Evolutionary conservation across 2,113 vertebrate species (phyloP), one percentile per base, ranked within the genome.

Genomic region (Felis chaus): DNA sequence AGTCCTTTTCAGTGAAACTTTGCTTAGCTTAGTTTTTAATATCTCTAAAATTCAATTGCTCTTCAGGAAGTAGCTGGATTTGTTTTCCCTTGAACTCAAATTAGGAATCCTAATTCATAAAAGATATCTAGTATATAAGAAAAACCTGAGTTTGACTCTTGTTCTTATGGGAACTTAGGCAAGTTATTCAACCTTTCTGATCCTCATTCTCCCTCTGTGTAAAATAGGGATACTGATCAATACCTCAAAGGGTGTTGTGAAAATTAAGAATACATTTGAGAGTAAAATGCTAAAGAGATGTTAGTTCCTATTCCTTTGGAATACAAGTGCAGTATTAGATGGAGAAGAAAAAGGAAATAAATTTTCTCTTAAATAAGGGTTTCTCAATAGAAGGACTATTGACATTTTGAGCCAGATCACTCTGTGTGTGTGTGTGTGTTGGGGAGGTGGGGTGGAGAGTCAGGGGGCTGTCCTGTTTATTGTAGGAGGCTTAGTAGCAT

Each of bases 71-170:
- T 76, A 74, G 4, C 7, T 96, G 2, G 2, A 10, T 36, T 45
- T 19, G 5, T n/a, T 41, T 16, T 27, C 19, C 4, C 4, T 73
- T 16, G 7, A 89, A 66, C 89, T 84, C 21, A 53, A 55, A 31
- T 57, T 80, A 81, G 15, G 21, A 94, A 69, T 69, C 36, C 63
- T 23, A 68, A 55, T 66, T 89, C 66, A 71, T 29, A 96, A 48
- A 82, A 15, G 5, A 15, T 33, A 39, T 12, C 25, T 45, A 53
- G 13, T 36, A 14, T 27, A 82, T 71, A 31, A 71, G n/a, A 88
- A 0, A 76, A 39, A 39, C 9, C 7, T 65, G 25, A 0, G 45
- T 71, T 81, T 92, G 50, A 65, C 41, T 63, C 73, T 91, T 41
- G 27, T 45, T 50, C 71, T 65, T 66, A 3, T 71, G 31, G 65